Base-by-base conservation (phyloP, 1,140 invertebrate species). In the Drosophila kohkoa region DNA sequence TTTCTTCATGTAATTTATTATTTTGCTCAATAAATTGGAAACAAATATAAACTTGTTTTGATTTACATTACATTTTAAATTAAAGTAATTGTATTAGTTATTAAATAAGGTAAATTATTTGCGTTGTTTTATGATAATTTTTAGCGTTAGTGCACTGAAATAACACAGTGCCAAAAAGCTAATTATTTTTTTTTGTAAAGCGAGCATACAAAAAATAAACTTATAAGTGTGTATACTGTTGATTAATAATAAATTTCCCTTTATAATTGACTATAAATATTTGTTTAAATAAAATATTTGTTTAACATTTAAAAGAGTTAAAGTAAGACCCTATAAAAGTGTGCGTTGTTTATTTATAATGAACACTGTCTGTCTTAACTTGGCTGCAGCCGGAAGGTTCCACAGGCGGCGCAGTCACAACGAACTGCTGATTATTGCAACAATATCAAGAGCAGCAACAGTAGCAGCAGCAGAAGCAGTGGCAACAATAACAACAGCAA, bases 351-450 rank as follows among this genome's bases (percentile, higher is more conserved):
- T 15, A 13, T 32, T 30, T 13, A 13, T 52, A 13, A 32, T 13
- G 51, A 70, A 66, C 63, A 15, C 25, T 3, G 28, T 41, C 60
- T 62, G 58, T 16, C 51, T 55, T 41, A 38, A 7, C 38, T 54
- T 41, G 20, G 30, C 30, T 69, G 64, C 28, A 38, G 69, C 41
- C 58, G 49, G 68, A 69, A 75, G 77, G 71, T 71, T 72, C 43
- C 55, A 63, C 35, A 45, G 64, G 48, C 54, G 38, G 58, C 62
- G 52, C 64, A 59, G 52, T 68, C 59, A 45, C 78, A 25, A 45
- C 65, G 52, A 71, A 77, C 75, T 87, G 79, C 79, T 87, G 82
- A 88, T 79, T 81, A 77, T 81, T 70, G 80, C 82, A 82, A 81
- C 82, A 87, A 86, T 75, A 86, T 66, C 75, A 80, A 55, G 58